Evolutionary conservation across 2,888 invertebrate genomes (phyloP).

Genomic region (Clivina fossor): DNA sequence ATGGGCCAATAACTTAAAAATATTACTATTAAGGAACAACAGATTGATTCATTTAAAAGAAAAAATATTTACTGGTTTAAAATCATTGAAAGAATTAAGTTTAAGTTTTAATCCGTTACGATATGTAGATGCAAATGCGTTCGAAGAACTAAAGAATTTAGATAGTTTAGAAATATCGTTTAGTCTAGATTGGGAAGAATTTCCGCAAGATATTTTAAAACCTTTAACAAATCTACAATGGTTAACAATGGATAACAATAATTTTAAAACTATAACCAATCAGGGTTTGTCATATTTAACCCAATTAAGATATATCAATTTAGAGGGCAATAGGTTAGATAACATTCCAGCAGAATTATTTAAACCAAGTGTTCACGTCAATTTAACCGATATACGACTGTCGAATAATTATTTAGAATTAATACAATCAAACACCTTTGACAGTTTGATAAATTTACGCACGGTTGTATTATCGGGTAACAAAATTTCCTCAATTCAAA

Average conservation of each 20-base stretch:
- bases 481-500: constrained; percentile 69
- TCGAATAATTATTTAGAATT: constrained; percentile 77
- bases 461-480: constrained; percentile 79
- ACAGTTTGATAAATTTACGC: constrained; percentile 70
- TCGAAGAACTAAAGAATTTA: constrained; percentile 73
- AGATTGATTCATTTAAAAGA: constrained; percentile 72
- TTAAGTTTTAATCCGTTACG: constrained; percentile 88
- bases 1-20: constrained; percentile 79
- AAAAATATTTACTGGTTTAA: constrained; percentile 71
- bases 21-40: constrained; percentile 81
- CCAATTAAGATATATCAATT: constrained; percentile 75
- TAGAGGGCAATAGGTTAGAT: constrained; percentile 81
- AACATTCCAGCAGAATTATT: constrained; percentile 69
- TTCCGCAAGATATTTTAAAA: constrained; percentile 74
- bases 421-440: constrained; percentile 70
- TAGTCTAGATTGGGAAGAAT: constrained; percentile 76
- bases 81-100: constrained; percentile 82
- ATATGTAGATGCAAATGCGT: constrained; percentile 78
- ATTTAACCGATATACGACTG: constrained; percentile 75
- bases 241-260: constrained; percentile 86
- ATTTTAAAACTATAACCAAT: constrained; percentile 71
- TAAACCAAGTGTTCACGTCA: constrained; percentile 67
- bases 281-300: constrained; percentile 69
- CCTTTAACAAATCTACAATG: constrained; percentile 75
- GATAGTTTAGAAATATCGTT: constrained; percentile 85